Evolutionary conservation across 2,113 vertebrate genomes (phyloP), one percentile per base, ranked within the genome.

Genomic region (Illadopsis cleaveri): DNA sequence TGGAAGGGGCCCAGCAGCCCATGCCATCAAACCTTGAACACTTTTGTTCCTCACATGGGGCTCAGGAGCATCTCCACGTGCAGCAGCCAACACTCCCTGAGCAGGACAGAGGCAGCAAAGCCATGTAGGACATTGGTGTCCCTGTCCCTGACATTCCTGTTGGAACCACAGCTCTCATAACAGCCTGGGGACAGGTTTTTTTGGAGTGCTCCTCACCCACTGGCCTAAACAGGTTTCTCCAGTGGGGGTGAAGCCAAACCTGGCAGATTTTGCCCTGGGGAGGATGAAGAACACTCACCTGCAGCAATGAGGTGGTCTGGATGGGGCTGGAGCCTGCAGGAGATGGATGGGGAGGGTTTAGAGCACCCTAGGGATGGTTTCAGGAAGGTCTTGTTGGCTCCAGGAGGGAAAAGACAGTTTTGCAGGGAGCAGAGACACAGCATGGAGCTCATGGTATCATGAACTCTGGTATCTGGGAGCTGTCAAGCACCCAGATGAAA

Each of bases 121-220:
- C 37, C 40, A 42, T 2, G 2, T 1, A 15, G 28, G 20, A n/a
- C 20, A 5, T 0, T 18, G 42, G 16, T 45, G 28, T 53, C 47
- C 40, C 61, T 48, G n/a, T 61, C 28, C n/a, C 66, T 89, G 44
- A 17, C 33, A 17, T 15, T 40, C 35, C 20, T 47, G 23, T 11
- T 65, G 56, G 56, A 75, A 57, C 13, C 90, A 35, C 51, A 62
- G 61, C 33, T 71, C 58, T 70, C 10, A 1, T 7, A 45, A 31
- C 11, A 76, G 12, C 33, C 17, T 0, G 9, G 25, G 31, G 33
- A 6, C 0, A 0, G 1, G 1, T 14, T 53, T 14, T 53, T 85
- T 35, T 30, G 1, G 33, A 56, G 12, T 19, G 10, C 5, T 95
- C 33, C 21, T 72, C 44, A 77, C 33, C 35, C 57, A 13, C 19